phyloP scores from a whole-genome alignment of 2,797 vertebrate species.

The Sphenodon punctatus region DNA sequence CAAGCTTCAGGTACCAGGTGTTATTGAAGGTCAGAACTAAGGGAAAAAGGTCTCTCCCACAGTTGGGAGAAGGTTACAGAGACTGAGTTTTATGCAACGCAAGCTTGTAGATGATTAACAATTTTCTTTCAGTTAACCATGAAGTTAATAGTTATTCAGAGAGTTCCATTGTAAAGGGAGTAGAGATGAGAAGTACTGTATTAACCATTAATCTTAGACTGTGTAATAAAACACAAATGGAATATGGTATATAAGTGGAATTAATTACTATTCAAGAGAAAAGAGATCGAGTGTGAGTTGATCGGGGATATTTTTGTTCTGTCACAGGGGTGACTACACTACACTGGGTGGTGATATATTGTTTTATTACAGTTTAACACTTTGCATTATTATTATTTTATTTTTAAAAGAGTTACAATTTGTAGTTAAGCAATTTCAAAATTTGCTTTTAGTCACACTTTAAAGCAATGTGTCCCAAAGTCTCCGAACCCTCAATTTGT shows the following conservation, averaged over 20 bases:
- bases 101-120: conserved; percentile 76
- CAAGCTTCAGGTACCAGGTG: conserved; percentile 76
- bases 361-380: not conserved
- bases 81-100: conserved; percentile 66
- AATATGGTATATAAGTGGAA: conserved; percentile 57
- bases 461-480: not conserved
- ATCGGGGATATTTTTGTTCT: conserved; percentile 27
- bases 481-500: not conserved
- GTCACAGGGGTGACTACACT: not conserved
- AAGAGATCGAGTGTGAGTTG: conserved; percentile 43
- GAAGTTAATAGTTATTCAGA: conserved; percentile 77
- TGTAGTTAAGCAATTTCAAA: not conserved
- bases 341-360: conserved; percentile 11
- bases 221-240: conserved; percentile 66
- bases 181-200: conserved; percentile 52
- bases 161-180: conserved; percentile 62
- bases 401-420: not conserved
- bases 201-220: conserved; percentile 73
- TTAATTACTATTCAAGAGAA: conserved; percentile 48
- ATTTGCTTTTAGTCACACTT: not conserved
- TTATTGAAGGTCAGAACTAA: conserved; percentile 62
- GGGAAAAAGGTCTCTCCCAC: conserved; percentile 44
- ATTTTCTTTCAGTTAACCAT: conserved; percentile 68
- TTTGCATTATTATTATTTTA: not conserved
- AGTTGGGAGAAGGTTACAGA: conserved; percentile 52